Percentiles rank a stretch among this genome's conserved stretches.
phyloP scores from a whole-genome alignment of 2,113 vertebrate species.

The Gymnogyps californianus region DNA sequence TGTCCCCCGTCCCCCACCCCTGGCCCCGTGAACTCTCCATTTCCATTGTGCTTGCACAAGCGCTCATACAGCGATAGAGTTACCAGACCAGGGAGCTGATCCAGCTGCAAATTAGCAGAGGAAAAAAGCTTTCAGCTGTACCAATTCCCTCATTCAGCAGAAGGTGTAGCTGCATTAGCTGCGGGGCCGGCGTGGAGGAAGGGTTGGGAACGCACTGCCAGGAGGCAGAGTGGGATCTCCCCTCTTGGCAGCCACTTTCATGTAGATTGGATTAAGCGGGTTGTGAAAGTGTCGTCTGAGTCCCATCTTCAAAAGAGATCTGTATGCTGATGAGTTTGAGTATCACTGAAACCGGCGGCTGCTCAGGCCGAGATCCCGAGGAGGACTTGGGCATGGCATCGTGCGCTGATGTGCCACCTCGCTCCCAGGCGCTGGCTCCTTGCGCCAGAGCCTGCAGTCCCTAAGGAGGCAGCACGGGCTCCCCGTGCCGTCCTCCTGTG shows the following conservation, averaged over 20 bases:
- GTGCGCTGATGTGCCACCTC: background rate
- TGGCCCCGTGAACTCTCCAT: rapidly evolving
- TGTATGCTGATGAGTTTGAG: background rate
- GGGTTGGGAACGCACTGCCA: background rate
- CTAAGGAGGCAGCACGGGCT: rapidly evolving
- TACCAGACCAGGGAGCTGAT: background rate
- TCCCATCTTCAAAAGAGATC: background rate
- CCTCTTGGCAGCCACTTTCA: background rate
- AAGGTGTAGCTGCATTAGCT: background rate
- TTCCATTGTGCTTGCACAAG: background rate
- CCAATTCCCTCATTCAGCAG: background rate
- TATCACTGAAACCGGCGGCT: background rate
- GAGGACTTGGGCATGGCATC: background rate
- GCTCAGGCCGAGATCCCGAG: background rate
- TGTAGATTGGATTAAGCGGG: background rate
- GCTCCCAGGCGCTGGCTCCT: background rate
- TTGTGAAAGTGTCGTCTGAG: background rate
- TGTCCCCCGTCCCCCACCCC: background rate
- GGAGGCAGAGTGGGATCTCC: background rate
- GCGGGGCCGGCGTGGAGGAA: background rate
- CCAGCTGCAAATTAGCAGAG: background rate
- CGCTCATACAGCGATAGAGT: background rate
- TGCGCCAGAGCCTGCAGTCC: background rate
- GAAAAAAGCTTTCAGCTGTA: background rate
- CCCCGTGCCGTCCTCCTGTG: rapidly evolving